Conservation (phyloP, 2,113 vertebrate genomes). For the Xyrauchen texanus region DNA sequence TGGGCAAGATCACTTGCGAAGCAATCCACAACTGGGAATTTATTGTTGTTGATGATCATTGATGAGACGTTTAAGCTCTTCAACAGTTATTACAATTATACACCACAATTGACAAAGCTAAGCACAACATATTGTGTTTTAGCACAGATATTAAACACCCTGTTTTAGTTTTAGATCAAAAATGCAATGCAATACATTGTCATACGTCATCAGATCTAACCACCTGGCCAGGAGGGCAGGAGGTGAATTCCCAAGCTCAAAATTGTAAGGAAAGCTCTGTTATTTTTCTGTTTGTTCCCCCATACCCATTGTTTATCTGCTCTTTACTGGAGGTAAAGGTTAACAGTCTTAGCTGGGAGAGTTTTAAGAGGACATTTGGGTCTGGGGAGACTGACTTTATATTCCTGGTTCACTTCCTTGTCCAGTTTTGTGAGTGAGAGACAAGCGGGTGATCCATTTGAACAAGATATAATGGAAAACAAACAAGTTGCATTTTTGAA, state of each 20-base stretch:
- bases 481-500: constrained; percentile 42
- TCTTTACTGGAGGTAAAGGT: constrained; percentile 21
- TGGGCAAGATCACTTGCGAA: too few species aligned
- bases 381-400: background rate
- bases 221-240: background rate
- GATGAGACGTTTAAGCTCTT: too few species aligned
- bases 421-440: constrained; percentile 22
- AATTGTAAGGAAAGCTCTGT: background rate
- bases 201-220: background rate
- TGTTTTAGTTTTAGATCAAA: constrained; percentile 9
- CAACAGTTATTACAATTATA: too few species aligned
- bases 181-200: background rate
- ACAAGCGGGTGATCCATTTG: constrained; percentile 39
- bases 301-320: background rate
- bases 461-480: constrained; percentile 9
- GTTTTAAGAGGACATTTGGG: too few species aligned
- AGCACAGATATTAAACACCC: background rate
- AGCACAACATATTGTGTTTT: background rate
- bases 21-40: too few species aligned
- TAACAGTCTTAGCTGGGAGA: background rate
- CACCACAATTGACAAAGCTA: background rate
- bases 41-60: too few species aligned
- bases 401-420: constrained; percentile 36
- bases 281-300: background rate
- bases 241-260: background rate